Percentiles rank a stretch among this genome's conserved stretches.
Conservation (phyloP, 2,113 vertebrate genomes). For the Cromileptes altivelis region DNA sequence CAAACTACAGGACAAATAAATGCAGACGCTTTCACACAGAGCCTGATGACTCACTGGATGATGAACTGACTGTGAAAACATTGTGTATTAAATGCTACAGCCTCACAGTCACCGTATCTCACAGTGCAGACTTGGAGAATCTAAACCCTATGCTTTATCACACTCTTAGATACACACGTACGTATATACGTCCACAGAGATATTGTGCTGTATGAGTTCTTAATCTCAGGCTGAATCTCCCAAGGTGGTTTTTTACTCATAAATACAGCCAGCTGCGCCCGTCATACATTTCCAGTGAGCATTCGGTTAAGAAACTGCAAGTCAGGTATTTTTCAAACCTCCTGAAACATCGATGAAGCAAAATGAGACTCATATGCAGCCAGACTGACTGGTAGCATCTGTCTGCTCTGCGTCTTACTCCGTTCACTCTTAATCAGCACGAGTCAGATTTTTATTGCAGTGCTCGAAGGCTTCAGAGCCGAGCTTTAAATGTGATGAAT, state of each 20-base stretch:
- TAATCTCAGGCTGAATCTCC: not conserved
- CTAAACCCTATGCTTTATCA: not conserved
- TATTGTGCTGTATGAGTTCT: not conserved
- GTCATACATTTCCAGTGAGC: not conserved
- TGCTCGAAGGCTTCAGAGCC: not conserved
- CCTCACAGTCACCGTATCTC: not conserved
- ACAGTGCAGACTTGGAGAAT: not conserved
- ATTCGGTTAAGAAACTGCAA: constrained; percentile 22
- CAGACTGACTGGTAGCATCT: constrained; percentile 1
- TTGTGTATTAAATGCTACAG: not conserved
- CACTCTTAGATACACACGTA: not conserved
- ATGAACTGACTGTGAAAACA: not conserved
- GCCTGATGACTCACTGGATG: not conserved
- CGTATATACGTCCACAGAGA: not conserved
- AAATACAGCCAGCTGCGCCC: not conserved
- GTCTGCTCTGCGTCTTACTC: not conserved
- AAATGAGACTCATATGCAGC: not conserved
- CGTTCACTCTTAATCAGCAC: not conserved
- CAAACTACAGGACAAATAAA: no score
- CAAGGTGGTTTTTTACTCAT: not conserved
- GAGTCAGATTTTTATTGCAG: constrained; percentile 14
- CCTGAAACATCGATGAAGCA: constrained; percentile 29
- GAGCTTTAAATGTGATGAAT: constrained; percentile 33
- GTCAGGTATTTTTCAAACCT: constrained; percentile 18
- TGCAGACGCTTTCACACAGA: no score